These are phyloP conservation scores for Myocastor coypus DNA, from an alignment of 2,113 vertebrate genomes.

Conservation along the genomic window DNA sequence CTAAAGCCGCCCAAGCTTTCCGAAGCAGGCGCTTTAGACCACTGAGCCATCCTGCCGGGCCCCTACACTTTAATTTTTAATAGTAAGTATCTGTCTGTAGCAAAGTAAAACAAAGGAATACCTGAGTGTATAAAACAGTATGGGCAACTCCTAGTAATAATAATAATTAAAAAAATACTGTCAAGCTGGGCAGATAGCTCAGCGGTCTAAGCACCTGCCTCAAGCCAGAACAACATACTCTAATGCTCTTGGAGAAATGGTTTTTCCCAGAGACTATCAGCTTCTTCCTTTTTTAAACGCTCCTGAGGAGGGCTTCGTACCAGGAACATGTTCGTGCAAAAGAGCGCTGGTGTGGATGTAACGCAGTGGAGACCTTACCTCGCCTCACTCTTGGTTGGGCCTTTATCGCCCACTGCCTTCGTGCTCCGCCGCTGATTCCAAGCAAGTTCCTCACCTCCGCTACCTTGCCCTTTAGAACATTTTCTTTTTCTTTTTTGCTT, in stretches of 20 bases:
- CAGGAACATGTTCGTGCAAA: not conserved
- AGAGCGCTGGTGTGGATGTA: not conserved
- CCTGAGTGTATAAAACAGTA: not conserved
- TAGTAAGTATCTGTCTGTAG: not conserved
- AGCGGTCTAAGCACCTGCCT: too few relatives aligned
- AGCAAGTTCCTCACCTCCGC: conserved; percentile 59
- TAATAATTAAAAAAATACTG: not conserved
- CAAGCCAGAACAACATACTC: not conserved
- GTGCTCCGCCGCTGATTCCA: not conserved
- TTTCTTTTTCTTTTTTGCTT: not conserved
- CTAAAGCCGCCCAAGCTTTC: too few relatives aligned
- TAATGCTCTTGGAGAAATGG: not conserved
- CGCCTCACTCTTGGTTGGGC: not conserved
- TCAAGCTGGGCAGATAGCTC: not conserved
- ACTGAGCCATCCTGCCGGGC: too few relatives aligned
- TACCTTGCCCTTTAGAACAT: conserved; percentile 17
- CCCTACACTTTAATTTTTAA: conserved; percentile 41
- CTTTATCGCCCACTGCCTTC: not conserved
- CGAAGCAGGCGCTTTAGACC: too few relatives aligned
- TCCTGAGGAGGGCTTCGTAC: not conserved
- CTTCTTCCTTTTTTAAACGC: not conserved
- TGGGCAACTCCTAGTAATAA: conserved; percentile 10
- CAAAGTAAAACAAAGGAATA: not conserved
- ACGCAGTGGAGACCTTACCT: not conserved
- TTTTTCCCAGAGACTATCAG: not conserved